These are phyloP conservation scores for Siderastrea radians DNA, from an alignment of 92 coral and sea anemone species.

Conservation along the genomic window DNA sequence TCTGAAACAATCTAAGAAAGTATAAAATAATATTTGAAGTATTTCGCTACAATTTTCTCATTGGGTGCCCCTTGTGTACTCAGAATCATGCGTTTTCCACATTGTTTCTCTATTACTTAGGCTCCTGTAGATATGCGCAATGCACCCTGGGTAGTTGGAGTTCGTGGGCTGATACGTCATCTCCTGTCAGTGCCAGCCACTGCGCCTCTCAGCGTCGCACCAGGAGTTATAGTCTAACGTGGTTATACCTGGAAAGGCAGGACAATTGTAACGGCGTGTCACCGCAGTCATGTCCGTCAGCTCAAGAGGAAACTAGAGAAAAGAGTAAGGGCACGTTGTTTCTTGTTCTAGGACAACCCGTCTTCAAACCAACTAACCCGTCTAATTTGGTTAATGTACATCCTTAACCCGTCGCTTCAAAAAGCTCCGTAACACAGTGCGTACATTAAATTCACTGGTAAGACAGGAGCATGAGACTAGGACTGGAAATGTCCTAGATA, in stretches of 20 bases:
- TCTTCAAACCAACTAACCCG: neutral
- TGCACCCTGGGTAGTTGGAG: slow-evolving; percentile 86
- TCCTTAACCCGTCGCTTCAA: no score
- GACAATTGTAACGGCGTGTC: slow-evolving; percentile 85
- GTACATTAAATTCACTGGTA: no score
- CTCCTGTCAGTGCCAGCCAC: slow-evolving; percentile 77
- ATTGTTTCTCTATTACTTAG: slow-evolving; percentile 44
- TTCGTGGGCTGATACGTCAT: slow-evolving; percentile 78
- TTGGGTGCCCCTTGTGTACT: no score
- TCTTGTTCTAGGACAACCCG: no score
- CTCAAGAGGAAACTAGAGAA: slow-evolving; percentile 79
- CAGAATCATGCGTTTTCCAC: no score
- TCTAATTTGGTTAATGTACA: neutral
- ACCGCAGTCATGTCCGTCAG: slow-evolving; percentile 83
- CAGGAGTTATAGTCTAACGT: slow-evolving; percentile 67
- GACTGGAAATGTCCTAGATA: no score
- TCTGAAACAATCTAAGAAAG: no score
- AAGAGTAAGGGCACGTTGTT: slow-evolving; percentile 57
- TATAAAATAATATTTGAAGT: no score
- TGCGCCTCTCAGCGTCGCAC: slow-evolving; percentile 89
- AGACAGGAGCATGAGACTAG: no score
- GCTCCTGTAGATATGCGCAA: slow-evolving; percentile 84
- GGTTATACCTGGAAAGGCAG: slow-evolving; percentile 69
- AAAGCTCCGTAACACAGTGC: no score
- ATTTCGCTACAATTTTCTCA: no score